Evolutionary conservation across 2,797 vertebrate species (phyloP).

Genomic region (Bradypus variegatus): DNA sequence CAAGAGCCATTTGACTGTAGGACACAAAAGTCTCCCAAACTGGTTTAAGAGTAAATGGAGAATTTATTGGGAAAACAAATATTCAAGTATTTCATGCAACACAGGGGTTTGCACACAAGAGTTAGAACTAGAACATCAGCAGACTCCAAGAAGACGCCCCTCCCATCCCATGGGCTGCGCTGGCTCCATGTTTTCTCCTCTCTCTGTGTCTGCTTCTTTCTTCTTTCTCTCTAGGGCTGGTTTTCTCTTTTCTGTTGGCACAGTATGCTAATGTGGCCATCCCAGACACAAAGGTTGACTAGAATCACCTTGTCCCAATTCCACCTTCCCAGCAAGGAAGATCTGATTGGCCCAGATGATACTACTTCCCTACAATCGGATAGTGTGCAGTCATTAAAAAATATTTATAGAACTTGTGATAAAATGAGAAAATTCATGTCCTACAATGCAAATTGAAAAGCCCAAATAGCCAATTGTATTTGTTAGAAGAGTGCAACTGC

Average conservation of each 20-base stretch:
- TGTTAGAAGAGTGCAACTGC: neutral
- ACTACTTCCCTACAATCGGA: neutral
- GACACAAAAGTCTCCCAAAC: neutral
- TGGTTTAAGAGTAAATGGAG: slow-evolving; percentile 1
- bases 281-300: neutral
- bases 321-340: neutral
- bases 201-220: neutral
- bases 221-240: neutral
- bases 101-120: neutral
- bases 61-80: neutral
- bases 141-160: neutral
- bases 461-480: neutral
- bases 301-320: neutral
- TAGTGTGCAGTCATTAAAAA: neutral
- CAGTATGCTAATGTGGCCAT: neutral
- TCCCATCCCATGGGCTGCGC: too few species aligned
- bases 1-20: neutral
- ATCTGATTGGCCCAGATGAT: neutral
- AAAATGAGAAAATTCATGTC: neutral
- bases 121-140: neutral
- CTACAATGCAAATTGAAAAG: neutral
- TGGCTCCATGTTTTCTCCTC: neutral
- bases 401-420: neutral
- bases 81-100: neutral
- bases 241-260: neutral